Evolutionary conservation across 2,888 invertebrate species (phyloP).

Genomic region (Acanthacorydalis orientalis): DNA sequence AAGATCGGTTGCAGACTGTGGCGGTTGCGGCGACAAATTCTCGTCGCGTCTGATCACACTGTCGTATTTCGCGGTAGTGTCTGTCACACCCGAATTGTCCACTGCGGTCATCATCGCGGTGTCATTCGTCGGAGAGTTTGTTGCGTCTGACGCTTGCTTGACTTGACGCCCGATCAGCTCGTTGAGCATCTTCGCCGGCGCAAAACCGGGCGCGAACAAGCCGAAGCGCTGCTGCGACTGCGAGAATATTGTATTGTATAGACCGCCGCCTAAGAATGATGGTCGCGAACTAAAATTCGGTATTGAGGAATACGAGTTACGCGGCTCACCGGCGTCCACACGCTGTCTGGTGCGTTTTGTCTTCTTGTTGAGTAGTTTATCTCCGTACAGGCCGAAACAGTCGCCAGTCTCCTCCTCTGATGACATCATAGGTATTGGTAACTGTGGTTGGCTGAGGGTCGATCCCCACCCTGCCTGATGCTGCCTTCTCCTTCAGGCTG

Average conservation of each 20-base stretch:
- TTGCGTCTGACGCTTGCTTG: constrained; percentile 48
- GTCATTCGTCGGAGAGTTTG: constrained; percentile 25
- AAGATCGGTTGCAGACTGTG: constrained; percentile 24
- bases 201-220: constrained; percentile 70
- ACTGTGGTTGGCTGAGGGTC: constrained; percentile 67
- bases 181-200: constrained; percentile 82
- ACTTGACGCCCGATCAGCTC: constrained; percentile 72
- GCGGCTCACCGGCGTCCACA: constrained; percentile 90
- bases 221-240: constrained; percentile 50
- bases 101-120: constrained; percentile 26
- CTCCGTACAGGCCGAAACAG: constrained; percentile 86
- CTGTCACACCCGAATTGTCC: constrained; percentile 15
- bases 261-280: constrained; percentile 70
- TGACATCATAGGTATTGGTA: constrained; percentile 83
- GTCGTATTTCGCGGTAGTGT: constrained; percentile 27
- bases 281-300: constrained; percentile 61
- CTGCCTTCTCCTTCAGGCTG: constrained; percentile 1
- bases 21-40: constrained; percentile 35
- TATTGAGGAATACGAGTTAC: constrained; percentile 78
- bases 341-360: constrained; percentile 88
- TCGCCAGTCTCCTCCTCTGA: constrained; percentile 85
- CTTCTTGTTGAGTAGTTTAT: constrained; percentile 73
- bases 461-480: constrained; percentile 39
- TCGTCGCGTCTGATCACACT: constrained; percentile 14
- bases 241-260: constrained; percentile 74